Evolutionary conservation across 2,888 invertebrate genomes (phyloP), one percentile per base, ranked within the genome.

Genomic region (Trachelus troglodyta): DNA sequence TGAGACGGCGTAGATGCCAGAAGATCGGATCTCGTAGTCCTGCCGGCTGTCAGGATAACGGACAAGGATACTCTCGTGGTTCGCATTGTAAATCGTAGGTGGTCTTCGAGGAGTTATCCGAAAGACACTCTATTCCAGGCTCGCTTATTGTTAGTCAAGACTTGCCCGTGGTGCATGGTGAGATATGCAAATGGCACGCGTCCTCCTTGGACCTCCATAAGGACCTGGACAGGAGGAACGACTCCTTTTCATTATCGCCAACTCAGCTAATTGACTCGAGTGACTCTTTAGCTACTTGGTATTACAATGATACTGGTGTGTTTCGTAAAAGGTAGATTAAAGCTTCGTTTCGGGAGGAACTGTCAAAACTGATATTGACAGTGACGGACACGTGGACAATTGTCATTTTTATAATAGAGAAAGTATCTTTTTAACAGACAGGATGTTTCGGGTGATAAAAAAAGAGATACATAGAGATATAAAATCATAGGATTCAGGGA

Each of bases 71-170:
- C 23, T 56, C 56, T 56, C 23, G 56, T 56, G 56, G 56, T 56
- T 69, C 74, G 76, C 79, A 81, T 82, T 77, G 81, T 81, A 77
- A 81, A 79, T 81, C 81, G 81, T 81, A 79, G 81, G 81, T 81
- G 81, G 81, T 81, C 81, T 77, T 71, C 9, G 56, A 56, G 56
- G 56, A 56, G 56, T 56, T 56, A 56, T 56, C 56, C 23, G 9
- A 15, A 56, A 56, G 56, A 56, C 56, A 56, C 56, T 56, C 56
- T 56, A 23, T 9, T 23, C 56, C 56, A 56, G 23, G 56, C 56
- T 56, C 23, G 56, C 56, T 56, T 23, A 56, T 56, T 56, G 56
- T 56, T 56, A 56, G 56, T 56, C 56, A 56, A 9, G 56, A 56
- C 56, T 56, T 56, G 56, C 9, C 56, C 23, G 56, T 23, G 23